Evolutionary conservation across 2,888 invertebrate species (phyloP), one percentile per base, ranked within the genome.

Genomic region (Heliconius hortense): DNA sequence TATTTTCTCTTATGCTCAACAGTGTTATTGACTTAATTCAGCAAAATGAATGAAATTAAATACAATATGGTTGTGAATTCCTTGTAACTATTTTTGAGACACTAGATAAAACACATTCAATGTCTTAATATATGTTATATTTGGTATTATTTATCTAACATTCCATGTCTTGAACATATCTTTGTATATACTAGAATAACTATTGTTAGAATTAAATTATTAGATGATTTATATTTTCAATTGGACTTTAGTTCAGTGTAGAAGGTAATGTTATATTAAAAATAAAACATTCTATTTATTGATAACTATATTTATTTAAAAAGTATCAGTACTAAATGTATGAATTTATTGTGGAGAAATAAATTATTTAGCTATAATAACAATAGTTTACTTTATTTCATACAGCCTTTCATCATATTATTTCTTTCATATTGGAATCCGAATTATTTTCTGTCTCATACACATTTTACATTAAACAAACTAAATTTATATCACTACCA

Each of bases 41-140:
- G n/a, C 13, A 35, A 69, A 31, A 18, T n/a, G n/a, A 64, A 53
- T 74, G 1, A 24, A 39, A 66, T 43, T 7, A 66, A 66, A 11
- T 71, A 75, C 73, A 71, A 60, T 72, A 78, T 53, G 81, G 80
- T 82, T 82, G 80, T 82, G 80, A 80, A 77, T 74, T 77, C n/a
- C 31, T 56, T 35, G 31, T 56, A 8, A 24, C 24, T 66, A 7
- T 43, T 39, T 66, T 15, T 39, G 43, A 66, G 39, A 43, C 7
- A 66, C 39, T 66, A 35, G 66, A 39, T 39, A 15, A 66, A 39
- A 1, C 66, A 39, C 24, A 39, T 24, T 64, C 35, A 43, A 66
- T 73, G 31, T 56, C 21, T 31, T 21, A 26, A 18, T 62, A 67
- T 73, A 26, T 48, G 66, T 76, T 43, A 43, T 43, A 43, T 43